Evolutionary conservation across 2,113 vertebrate species (phyloP).

Genomic region (Labrus mixtus): DNA sequence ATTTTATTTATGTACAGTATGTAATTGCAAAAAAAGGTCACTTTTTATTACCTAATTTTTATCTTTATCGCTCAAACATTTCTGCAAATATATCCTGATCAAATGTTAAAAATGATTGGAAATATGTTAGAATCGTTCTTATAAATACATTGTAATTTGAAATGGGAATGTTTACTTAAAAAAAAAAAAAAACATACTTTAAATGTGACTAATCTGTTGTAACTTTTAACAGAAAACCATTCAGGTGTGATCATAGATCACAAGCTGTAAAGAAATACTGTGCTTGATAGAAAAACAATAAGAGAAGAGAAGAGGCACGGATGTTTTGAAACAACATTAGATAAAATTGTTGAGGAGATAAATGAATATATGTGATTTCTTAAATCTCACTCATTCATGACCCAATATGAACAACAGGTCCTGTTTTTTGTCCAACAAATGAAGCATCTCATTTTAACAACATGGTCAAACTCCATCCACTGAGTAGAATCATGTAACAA

Average conservation of each 20-base stretch:
- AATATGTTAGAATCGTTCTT: not conserved
- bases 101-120: not conserved
- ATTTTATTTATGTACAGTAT: no score
- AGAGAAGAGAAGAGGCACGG: not conserved
- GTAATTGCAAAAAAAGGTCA: not conserved
- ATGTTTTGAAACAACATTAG: no score
- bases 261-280: conserved; percentile 4
- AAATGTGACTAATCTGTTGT: no score
- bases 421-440: no score
- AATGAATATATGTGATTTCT: no score
- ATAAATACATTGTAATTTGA: not conserved
- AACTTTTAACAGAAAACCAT: conserved; percentile 1
- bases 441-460: no score
- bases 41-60: not conserved
- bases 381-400: no score
- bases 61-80: not conserved
- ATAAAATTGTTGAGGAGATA: no score
- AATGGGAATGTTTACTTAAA: not conserved
- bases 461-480: not conserved
- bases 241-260: not conserved
- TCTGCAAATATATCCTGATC: not conserved
- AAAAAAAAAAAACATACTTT: no score
- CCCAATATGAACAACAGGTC: no score
- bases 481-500: not conserved
- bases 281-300: conserved; percentile 5